Conservation (phyloP, 2,888 invertebrate genomes). For the Gymnosoma rotundatum region DNA sequence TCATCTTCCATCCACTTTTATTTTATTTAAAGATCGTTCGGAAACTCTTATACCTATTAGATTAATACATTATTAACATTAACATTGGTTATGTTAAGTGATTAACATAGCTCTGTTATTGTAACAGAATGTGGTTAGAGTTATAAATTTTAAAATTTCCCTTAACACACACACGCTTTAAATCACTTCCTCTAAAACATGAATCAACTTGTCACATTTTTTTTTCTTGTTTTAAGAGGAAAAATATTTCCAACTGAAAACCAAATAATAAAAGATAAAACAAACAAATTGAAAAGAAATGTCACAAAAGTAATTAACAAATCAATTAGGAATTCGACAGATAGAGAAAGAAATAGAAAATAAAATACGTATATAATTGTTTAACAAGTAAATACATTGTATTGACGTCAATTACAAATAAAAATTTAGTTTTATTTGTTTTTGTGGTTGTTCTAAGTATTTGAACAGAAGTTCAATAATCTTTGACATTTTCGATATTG, state of each 20-base stretch:
- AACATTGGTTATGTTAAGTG: no score
- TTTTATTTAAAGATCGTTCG: no score
- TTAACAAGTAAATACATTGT: constrained; percentile 15
- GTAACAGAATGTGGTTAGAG: no score
- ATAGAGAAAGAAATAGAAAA: not conserved
- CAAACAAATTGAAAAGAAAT: constrained; percentile 25
- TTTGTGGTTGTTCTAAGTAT: constrained; percentile 9
- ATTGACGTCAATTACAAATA: constrained; percentile 61
- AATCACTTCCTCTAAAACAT: not conserved
- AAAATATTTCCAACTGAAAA: constrained; percentile 12
- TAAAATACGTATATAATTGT: constrained; percentile 5
- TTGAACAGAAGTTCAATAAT: constrained; percentile 54
- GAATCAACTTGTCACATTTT: not conserved
- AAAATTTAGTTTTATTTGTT: constrained; percentile 30
- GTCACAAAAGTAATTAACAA: constrained; percentile 58
- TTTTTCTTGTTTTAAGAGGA: not conserved
- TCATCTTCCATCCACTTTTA: no score
- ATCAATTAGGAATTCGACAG: constrained; percentile 43
- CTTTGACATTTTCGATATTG: constrained; percentile 54
- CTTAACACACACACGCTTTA: no score
- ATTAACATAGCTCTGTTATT: no score
- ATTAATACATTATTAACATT: no score
- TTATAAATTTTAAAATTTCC: no score
- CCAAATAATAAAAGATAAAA: not conserved
- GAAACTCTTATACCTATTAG: no score